Percentiles rank a stretch among this genome's conserved stretches.
Conservation (phyloP, 2,797 vertebrate genomes). For the Pseudochromis fuscus region DNA sequence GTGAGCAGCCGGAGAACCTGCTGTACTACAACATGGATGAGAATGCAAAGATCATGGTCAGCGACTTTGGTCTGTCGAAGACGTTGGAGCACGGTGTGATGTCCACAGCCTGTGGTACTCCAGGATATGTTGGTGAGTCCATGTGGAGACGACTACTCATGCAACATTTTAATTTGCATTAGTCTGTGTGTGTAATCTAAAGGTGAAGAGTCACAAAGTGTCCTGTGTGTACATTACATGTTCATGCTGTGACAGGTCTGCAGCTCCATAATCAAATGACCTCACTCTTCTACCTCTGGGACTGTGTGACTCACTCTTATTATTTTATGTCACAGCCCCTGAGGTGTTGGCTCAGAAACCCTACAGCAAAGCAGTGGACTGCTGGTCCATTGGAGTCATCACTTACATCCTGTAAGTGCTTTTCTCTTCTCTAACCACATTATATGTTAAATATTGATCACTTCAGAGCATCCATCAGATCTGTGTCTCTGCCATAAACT, state of each 20-base stretch:
- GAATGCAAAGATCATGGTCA: conserved; percentile 97
- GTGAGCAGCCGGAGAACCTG: conserved; percentile 92
- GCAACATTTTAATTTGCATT: background rate
- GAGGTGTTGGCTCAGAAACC: conserved; percentile 95
- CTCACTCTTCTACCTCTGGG: too few species aligned
- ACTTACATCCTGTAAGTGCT: conserved; percentile 95
- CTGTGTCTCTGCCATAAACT: too few species aligned
- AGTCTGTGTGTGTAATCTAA: too few species aligned
- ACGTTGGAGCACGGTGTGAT: conserved; percentile 92
- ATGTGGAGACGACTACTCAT: background rate
- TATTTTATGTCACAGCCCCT: conserved; percentile 84
- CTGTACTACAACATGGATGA: conserved; percentile 92
- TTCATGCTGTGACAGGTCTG: background rate
- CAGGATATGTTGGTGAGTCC: conserved; percentile 92
- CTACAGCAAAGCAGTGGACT: conserved; percentile 96
- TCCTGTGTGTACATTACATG: too few species aligned
- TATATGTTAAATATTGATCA: background rate
- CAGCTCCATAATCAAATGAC: background rate
- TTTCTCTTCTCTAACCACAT: background rate
- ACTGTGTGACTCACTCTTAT: background rate
- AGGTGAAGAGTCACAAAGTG: too few species aligned
- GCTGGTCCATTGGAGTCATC: conserved; percentile 98
- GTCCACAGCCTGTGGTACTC: conserved; percentile 96
- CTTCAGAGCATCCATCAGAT: too few species aligned
- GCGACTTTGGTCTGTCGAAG: conserved; percentile 96